phyloP scores from a whole-genome alignment of 2,113 vertebrate genomes.

The Mormyrus lacerda region DNA sequence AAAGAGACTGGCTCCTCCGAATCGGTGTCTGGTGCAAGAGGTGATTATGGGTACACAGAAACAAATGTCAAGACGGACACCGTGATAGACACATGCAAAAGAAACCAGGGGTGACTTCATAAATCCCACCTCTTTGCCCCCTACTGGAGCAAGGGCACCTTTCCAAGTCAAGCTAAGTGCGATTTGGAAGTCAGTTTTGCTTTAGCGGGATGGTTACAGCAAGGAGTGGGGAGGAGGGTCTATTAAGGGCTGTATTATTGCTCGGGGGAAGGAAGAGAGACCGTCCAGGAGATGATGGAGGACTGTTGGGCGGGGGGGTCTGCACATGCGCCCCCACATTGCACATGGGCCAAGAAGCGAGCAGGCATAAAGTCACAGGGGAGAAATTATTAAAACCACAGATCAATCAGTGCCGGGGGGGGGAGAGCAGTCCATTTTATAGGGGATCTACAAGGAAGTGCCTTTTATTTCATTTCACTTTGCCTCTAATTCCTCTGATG shows the following conservation, averaged over 20 bases:
- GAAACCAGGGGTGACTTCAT: conserved; percentile 29
- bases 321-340: not conserved
- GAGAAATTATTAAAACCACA: not conserved
- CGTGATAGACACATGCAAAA: conserved; percentile 42
- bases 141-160: not conserved
- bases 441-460: not conserved
- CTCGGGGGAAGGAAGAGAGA: not conserved
- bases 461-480: not conserved
- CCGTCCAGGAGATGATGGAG: not conserved
- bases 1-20: not conserved
- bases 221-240: not conserved
- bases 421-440: not conserved
- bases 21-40: not conserved
- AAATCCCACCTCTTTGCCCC: not conserved
- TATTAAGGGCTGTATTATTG: not conserved
- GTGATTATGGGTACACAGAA: not conserved
- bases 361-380: not conserved
- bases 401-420: not conserved
- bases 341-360: not conserved
- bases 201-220: not conserved
- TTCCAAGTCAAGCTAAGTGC: not conserved
- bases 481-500: not conserved
- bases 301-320: not conserved
- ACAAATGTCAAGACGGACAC: conserved; percentile 11
- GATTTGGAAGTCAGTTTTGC: not conserved